Base-by-base conservation (phyloP, 2,797 vertebrate genomes). In the Sebastes itinus region DNA sequence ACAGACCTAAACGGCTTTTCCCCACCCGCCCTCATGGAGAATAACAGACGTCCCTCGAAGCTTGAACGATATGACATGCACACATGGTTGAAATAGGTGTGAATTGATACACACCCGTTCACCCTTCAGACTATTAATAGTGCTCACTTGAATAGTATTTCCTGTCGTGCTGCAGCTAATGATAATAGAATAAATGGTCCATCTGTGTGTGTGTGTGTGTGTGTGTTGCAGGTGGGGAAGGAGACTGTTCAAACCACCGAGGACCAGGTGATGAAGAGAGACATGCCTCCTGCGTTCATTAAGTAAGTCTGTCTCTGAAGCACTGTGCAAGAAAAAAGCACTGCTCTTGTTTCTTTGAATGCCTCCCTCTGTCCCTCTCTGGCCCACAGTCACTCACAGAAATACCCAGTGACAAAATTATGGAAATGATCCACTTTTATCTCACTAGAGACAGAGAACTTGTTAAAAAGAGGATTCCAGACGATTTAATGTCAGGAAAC, bases 211-310 rank as follows among this genome's bases (percentile, higher is more conserved):
- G 63, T 66, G 38, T 68, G 52, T 33, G 54, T 58, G 68, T 70
- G 33, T 35, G 33, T 35, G 33, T 35, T 80, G 33, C 91, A 99
- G 98, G 98, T 99, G 94, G 98, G 98, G 84, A 99, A 99, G 92
- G 98, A 99, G 89, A 99, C 99, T 0, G 98, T 99, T 85, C 98
- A 99, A 94, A 99, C 98, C 86, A 99, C 98, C 0, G 98, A 99
- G 89, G 98, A 99, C 94, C 98, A 99, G 94, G 95, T 99, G 92
- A 97, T 99, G 97, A 99, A 98, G 94, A 96, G 98, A 91, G 98
- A 99, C 94, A 99, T 99, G 98, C 98, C 98, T 70, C 97, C 98
- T 71, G 98, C 98, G 0, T 99, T 99, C 94, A 99, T 99, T 94
- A 99, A 99, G 98, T 99, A 94, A 97, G 96, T 89, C 59, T 75